These are phyloP conservation scores for Gallinago media DNA, from an alignment of 2,113 vertebrate genomes.

Conservation along the genomic window DNA sequence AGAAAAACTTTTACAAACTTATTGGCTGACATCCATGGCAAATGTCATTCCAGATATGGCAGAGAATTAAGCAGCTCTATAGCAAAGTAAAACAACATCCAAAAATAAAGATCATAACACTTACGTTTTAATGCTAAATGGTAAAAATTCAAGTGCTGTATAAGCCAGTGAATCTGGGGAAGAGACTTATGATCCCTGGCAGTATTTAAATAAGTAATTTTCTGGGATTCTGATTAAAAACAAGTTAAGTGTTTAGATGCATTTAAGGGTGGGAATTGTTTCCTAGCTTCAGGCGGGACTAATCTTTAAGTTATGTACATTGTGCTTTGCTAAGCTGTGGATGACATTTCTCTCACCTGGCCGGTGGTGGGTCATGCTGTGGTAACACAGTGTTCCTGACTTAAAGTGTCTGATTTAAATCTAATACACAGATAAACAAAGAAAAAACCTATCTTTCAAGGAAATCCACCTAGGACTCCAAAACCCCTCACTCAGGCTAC, in stretches of 20 bases:
- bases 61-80: constrained; percentile 34
- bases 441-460: not conserved
- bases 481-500: not conserved
- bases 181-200: not conserved
- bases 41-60: constrained; percentile 63
- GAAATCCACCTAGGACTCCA: not conserved
- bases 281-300: not conserved
- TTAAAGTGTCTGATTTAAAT: not conserved
- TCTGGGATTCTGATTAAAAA: not conserved
- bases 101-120: not conserved
- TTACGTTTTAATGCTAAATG: not conserved
- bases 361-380: not conserved
- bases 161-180: not conserved
- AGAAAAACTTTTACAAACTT: constrained; percentile 58
- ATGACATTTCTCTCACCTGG: not conserved
- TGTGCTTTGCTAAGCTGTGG: not conserved
- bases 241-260: not conserved
- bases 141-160: not conserved
- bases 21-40: constrained; percentile 28
- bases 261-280: not conserved
- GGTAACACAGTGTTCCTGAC: not conserved
- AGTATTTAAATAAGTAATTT: not conserved
- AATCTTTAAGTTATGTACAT: not conserved
- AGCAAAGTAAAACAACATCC: not conserved
- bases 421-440: not conserved